Conservation (phyloP, 2,113 vertebrate genomes). For the Phocoena phocoena region DNA sequence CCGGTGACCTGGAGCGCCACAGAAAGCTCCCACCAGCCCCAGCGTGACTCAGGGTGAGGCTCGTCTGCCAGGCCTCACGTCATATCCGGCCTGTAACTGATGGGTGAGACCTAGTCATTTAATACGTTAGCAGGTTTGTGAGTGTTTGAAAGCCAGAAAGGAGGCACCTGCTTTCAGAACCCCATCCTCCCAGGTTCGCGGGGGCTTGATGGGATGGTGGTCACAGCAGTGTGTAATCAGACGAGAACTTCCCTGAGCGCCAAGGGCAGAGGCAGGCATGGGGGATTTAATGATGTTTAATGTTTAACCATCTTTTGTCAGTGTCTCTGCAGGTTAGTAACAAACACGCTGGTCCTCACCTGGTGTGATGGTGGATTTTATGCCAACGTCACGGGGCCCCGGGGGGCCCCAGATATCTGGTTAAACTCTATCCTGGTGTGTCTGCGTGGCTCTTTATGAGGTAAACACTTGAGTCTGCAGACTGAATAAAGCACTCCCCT, state of each 20-base stretch:
- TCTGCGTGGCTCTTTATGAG: not conserved
- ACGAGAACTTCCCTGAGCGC: rapidly evolving
- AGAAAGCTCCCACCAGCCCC: not conserved
- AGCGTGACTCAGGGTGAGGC: not conserved
- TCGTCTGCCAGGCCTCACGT: not conserved
- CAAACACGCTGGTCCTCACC: rapidly evolving
- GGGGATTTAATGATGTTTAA: too few species aligned
- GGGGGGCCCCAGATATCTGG: not conserved
- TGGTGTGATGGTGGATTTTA: rapidly evolving
- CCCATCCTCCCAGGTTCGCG: not conserved
- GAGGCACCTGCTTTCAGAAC: not conserved
- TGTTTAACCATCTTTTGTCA: rapidly evolving
- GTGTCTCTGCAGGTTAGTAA: rapidly evolving
- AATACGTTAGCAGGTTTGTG: not conserved
- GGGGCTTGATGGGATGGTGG: not conserved
- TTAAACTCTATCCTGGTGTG: too few species aligned
- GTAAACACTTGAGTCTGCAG: not conserved
- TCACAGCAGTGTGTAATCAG: not conserved
- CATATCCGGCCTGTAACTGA: rapidly evolving
- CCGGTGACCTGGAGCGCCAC: not conserved
- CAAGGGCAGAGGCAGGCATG: not conserved
- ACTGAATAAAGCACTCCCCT: not conserved
- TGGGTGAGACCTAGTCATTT: not conserved
- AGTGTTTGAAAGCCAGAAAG: not conserved
- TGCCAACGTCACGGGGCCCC: rapidly evolving